These are phyloP conservation scores for Drosophila anomalipes DNA, from an alignment of 2,888 invertebrate genomes.

Conservation along the genomic window DNA sequence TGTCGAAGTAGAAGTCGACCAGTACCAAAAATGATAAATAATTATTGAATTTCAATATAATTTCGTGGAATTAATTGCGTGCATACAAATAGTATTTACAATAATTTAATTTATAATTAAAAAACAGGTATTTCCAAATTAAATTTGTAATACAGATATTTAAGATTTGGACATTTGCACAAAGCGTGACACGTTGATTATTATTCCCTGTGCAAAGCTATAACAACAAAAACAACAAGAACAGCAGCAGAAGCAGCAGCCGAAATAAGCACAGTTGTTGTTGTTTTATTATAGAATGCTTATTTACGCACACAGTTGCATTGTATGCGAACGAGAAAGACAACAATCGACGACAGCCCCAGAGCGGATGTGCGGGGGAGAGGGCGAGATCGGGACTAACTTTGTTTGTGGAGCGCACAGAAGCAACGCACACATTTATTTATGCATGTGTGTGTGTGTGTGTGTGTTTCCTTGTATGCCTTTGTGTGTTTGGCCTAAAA, in stretches of 20 bases:
- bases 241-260: constrained; percentile 17
- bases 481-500: constrained; percentile 77
- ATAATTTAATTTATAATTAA: not conserved
- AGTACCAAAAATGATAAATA: not conserved
- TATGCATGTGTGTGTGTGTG: not conserved
- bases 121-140: not conserved
- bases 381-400: constrained; percentile 33
- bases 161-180: not conserved
- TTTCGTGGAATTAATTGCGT: not conserved
- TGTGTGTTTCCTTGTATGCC: constrained; percentile 36
- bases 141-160: not conserved
- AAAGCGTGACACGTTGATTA: not conserved
- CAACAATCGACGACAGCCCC: constrained; percentile 27
- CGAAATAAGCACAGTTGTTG: constrained; percentile 40
- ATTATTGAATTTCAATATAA: not conserved
- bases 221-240: not conserved
- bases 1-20: not conserved
- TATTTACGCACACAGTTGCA: constrained; percentile 75
- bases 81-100: not conserved
- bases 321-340: constrained; percentile 28
- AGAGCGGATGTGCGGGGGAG: not conserved
- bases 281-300: constrained; percentile 67
- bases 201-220: not conserved
- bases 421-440: constrained; percentile 25
- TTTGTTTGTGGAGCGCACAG: constrained; percentile 47